These are phyloP conservation scores for Atherinosoma microstoma DNA, from an alignment of 2,797 vertebrate genomes.

Conservation along the genomic window DNA sequence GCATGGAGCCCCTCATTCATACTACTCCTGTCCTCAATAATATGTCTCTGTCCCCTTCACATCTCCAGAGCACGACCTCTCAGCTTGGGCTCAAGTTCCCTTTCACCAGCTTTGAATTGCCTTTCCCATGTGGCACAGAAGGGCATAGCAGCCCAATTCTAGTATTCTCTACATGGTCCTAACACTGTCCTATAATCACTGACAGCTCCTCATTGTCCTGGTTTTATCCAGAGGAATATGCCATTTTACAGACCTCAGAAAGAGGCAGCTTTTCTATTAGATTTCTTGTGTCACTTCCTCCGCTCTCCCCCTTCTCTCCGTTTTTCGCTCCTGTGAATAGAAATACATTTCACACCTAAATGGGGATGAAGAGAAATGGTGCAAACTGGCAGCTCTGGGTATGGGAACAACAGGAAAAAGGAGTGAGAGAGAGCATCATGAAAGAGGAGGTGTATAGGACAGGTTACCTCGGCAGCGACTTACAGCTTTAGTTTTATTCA, in stretches of 20 bases:
- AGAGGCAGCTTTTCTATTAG: conserved; percentile 54
- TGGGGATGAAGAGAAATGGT: conserved; percentile 62
- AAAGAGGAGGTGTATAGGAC: conserved; percentile 50
- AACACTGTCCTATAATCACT: conserved; percentile 40
- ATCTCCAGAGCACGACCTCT: conserved; percentile 50
- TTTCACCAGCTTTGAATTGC: conserved; percentile 59
- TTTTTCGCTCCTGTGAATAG: conserved; percentile 67
- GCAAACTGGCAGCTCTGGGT: conserved; percentile 55
- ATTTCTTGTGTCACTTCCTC: conserved; percentile 71
- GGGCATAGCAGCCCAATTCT: conserved; percentile 51
- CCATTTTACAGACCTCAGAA: conserved; percentile 64
- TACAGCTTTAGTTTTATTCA: conserved; percentile 34
- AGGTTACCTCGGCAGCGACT: conserved; percentile 48
- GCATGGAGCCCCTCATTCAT: conserved; percentile 56
- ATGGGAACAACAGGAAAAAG: conserved; percentile 40
- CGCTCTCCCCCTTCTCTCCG: conserved; percentile 15
- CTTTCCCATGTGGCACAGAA: conserved; percentile 50
- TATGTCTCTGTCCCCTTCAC: conserved; percentile 54
- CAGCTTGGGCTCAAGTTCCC: conserved; percentile 53
- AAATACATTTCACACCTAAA: conserved; percentile 80
- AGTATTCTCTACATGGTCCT: conserved; percentile 45
- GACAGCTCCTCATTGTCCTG: conserved; percentile 64
- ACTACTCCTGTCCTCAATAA: conserved; percentile 48
- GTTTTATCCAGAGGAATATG: conserved; percentile 59
- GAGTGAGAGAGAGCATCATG: conserved; percentile 33